These are phyloP conservation scores for Drosophila aff. DNA, from an alignment of 1,140 invertebrate species.

Conservation along the genomic window DNA sequence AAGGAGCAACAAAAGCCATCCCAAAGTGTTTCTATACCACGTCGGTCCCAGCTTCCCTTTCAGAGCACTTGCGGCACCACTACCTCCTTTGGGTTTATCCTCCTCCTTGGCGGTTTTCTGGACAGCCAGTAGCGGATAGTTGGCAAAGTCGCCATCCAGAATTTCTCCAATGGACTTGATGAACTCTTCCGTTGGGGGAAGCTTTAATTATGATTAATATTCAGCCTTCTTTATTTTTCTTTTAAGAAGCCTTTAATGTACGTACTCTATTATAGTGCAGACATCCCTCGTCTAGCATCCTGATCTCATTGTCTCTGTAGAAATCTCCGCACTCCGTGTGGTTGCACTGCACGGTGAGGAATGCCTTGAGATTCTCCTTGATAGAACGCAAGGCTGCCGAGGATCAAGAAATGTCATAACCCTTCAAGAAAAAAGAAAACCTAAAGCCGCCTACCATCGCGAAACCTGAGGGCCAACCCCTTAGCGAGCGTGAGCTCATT, in stretches of 20 bases:
- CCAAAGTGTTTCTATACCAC: constrained; percentile 1
- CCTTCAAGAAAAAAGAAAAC: neutral
- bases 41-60: neutral
- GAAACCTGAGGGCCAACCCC: constrained; percentile 26
- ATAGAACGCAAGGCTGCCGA: constrained; percentile 10
- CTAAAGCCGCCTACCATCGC: constrained; percentile 9
- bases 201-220: neutral
- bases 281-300: constrained; percentile 26
- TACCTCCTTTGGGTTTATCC: neutral
- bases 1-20: neutral
- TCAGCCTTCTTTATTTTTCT: neutral
- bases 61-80: neutral
- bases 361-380: constrained; percentile 13
- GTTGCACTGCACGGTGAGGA: constrained; percentile 8
- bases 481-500: neutral
- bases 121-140: neutral
- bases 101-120: neutral
- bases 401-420: too few relatives aligned
- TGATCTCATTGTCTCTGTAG: constrained; percentile 15
- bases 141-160: neutral
- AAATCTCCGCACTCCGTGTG: constrained; percentile 19
- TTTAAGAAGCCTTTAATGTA: neutral
- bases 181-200: constrained; percentile 9
- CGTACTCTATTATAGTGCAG: constrained; percentile 34
- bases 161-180: constrained; percentile 1